Conservation (phyloP, 2,113 vertebrate genomes). For the Halichoeres trimaculatus region DNA sequence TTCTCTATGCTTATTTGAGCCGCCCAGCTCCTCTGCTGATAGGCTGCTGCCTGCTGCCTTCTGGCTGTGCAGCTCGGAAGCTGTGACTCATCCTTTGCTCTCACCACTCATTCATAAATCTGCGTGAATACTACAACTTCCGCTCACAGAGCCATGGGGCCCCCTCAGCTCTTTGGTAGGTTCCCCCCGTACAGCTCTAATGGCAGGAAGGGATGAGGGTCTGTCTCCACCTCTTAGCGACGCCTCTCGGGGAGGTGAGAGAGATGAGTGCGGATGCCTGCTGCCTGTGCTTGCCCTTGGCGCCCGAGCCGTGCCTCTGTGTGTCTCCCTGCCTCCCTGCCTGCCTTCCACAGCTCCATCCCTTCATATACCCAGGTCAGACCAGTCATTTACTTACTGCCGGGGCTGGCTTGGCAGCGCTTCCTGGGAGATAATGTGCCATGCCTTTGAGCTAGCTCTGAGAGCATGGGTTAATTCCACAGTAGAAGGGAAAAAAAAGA, state of each 20-base stretch:
- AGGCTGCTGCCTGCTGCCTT: constrained; percentile 71
- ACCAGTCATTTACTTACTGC: constrained; percentile 56
- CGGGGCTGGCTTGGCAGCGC: constrained; percentile 51
- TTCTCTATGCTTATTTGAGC: constrained; percentile 60
- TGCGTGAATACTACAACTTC: constrained; percentile 78
- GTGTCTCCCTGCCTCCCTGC: constrained; percentile 22
- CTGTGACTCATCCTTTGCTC: constrained; percentile 79
- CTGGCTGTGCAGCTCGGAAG: constrained; percentile 69
- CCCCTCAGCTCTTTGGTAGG: constrained; percentile 59
- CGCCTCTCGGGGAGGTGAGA: constrained; percentile 49
- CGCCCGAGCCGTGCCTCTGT: constrained; percentile 35
- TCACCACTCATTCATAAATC: constrained; percentile 82
- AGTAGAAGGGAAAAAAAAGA: constrained; percentile 32
- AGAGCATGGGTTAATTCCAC: constrained; percentile 71
- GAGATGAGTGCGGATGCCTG: constrained; percentile 25
- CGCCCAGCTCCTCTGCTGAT: constrained; percentile 63
- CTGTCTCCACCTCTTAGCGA: constrained; percentile 44
- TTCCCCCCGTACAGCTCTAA: constrained; percentile 55
- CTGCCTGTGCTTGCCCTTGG: constrained; percentile 46
- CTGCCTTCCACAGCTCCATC: constrained; percentile 31
- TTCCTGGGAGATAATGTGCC: constrained; percentile 70
- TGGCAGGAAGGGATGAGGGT: constrained; percentile 63
- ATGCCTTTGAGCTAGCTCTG: constrained; percentile 69
- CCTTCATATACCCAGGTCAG: constrained; percentile 33
- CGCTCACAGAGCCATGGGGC: constrained; percentile 47